Base-by-base conservation (phyloP, 2,797 vertebrate species). In the Champsocephalus gunnari region DNA sequence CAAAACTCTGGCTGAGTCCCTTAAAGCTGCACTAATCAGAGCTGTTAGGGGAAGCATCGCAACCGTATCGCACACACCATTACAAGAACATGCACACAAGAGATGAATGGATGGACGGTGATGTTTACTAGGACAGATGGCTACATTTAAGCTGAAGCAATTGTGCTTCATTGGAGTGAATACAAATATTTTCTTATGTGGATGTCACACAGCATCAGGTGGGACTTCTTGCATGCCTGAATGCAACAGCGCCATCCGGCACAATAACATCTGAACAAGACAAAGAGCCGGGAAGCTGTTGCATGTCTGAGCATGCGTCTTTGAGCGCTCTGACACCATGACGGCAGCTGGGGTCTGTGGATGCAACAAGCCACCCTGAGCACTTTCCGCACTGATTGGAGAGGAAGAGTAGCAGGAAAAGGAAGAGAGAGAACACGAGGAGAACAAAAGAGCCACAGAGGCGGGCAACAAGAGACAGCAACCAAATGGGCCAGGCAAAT, bases 1-100 rank as follows among this genome's bases (percentile, higher is more conserved):
- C 56, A 86, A 84, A 87, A 90, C 81, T 85, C 81, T 19, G 75
- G 69, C 83, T 85, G 86, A 90, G 87, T 89, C 90, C 68, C 54
- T 90, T 91, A 94, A 90, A 91, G 89, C 91, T 90, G 88, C 87
- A 91, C 83, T 90, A 88, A 93, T 92, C 90, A 91, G 89, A 91
- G 87, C 76, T 87, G 88, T 89, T 86, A 90, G 74, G 54, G 60
- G 64, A 87, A 78, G 77, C 84, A 79, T 81, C 44, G 66, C 83
- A 81, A 80, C 77, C 60, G 32, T 67, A 89, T 86, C 85, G 45
- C 77, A 24, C 70, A 57, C 49, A 32, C 65, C 88, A 89, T 92
- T 86, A 90, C 71, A 61, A 51, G 32, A 61, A 70, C 72, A 65
- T 83, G 66, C 64, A 58, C 19, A 65, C 38, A 71, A 45, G 60